Conservation (phyloP, 2,888 invertebrate species). For the Ferrisia virgata region DNA sequence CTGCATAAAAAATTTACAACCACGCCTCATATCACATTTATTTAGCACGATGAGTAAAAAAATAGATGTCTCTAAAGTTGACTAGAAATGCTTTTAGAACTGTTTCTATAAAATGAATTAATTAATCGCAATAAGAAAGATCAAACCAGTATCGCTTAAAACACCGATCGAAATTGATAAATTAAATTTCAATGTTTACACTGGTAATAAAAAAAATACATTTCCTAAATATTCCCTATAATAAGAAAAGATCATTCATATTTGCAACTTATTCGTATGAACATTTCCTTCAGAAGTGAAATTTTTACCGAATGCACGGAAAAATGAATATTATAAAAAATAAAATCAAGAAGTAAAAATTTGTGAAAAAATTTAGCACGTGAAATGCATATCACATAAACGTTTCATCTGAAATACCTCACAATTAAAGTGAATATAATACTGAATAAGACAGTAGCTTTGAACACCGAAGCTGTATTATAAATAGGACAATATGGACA, state of each 20-base stretch:
- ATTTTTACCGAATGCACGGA: neutral
- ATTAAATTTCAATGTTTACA: neutral
- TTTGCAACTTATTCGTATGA: neutral
- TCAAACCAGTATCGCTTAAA: neutral
- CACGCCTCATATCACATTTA: no score
- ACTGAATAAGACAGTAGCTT: conserved; percentile 16
- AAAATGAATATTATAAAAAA: neutral
- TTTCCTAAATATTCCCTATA: neutral
- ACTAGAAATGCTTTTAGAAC: neutral
- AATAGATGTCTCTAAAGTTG: neutral
- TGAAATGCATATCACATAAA: neutral
- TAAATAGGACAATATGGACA: conserved; percentile 89
- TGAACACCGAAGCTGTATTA: conserved; percentile 59
- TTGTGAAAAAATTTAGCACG: neutral
- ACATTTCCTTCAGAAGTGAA: neutral
- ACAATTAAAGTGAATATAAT: conserved; percentile 12
- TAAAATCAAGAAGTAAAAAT: neutral
- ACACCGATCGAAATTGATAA: neutral
- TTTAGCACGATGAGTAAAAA: no score
- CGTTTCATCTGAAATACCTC: neutral
- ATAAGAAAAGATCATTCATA: neutral
- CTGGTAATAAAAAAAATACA: neutral
- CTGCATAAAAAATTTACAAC: neutral
- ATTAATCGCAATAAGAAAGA: neutral
- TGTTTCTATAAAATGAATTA: neutral